These are phyloP conservation scores for Xestia xanthographa DNA, from an alignment of 2,888 invertebrate genomes.

Conservation along the genomic window DNA sequence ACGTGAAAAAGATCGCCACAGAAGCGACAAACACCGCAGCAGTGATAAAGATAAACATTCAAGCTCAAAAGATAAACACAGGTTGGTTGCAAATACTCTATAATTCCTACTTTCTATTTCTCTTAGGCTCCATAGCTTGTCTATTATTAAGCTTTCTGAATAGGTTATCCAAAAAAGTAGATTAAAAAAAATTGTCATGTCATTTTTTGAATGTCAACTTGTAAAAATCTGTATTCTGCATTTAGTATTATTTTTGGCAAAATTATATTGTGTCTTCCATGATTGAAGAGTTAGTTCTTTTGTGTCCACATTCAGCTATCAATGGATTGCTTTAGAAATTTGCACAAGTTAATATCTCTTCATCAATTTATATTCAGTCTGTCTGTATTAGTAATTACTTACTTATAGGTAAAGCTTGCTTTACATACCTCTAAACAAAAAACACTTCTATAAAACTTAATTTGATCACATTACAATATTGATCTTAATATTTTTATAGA, in stretches of 20 bases:
- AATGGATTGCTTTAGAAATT: slow-evolving; percentile 13
- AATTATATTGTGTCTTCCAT: slow-evolving; percentile 7
- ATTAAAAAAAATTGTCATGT: slow-evolving; percentile 30
- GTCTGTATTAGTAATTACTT: neutral
- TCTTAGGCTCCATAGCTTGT: neutral
- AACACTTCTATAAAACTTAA: neutral
- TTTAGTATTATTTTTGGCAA: slow-evolving; percentile 6
- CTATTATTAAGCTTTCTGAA: neutral
- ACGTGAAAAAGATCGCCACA: slow-evolving; percentile 83
- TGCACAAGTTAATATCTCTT: slow-evolving; percentile 22
- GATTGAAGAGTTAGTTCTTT: slow-evolving; percentile 4
- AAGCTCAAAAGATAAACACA: slow-evolving; percentile 91
- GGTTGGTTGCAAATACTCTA: slow-evolving; percentile 72
- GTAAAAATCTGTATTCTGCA: slow-evolving; percentile 45
- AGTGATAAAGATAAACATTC: slow-evolving; percentile 87
- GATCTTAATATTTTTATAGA: neutral
- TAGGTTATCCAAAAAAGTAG: neutral
- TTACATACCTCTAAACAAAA: slow-evolving; percentile 9
- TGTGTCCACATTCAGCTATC: slow-evolving; percentile 2
- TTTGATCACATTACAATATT: neutral
- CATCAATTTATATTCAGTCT: neutral
- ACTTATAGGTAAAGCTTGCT: neutral
- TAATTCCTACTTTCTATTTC: slow-evolving; percentile 24
- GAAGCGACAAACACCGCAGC: slow-evolving; percentile 84
- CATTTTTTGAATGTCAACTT: slow-evolving; percentile 43